A percentile compares a stretch with the other conserved stretches of the same genome.
Conservation (phyloP, 1,140 invertebrate genomes). For the Drosophila sturtevanti region DNA sequence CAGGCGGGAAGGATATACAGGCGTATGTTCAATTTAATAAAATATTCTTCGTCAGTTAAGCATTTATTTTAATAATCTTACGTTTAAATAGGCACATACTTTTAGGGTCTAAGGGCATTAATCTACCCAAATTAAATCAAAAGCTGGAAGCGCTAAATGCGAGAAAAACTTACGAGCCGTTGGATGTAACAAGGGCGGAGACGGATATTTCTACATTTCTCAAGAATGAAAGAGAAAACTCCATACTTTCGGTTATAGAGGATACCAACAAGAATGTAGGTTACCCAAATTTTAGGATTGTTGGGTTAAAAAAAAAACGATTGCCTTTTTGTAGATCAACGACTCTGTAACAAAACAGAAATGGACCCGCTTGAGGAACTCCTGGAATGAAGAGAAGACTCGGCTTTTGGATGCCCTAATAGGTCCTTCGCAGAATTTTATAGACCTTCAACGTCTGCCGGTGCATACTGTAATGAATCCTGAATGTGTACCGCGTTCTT, state of each 20-base stretch:
- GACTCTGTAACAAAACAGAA: constrained; percentile 88
- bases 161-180: constrained; percentile 92
- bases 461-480: constrained; percentile 87
- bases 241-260: constrained; percentile 95
- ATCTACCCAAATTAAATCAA: constrained; percentile 95
- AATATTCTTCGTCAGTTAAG: neutral
- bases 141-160: constrained; percentile 94
- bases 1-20: constrained; percentile 93
- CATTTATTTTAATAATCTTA: neutral
- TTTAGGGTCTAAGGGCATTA: constrained; percentile 95
- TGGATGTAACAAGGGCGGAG: constrained; percentile 95
- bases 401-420: constrained; percentile 94
- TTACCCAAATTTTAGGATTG: constrained; percentile 21
- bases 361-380: constrained; percentile 91
- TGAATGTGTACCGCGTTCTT: constrained; percentile 81
- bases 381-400: constrained; percentile 95
- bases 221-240: constrained; percentile 96
- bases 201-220: constrained; percentile 91
- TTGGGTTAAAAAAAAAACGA: neutral
- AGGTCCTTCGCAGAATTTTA: constrained; percentile 91
- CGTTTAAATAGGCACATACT: constrained; percentile 89
- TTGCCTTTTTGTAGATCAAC: constrained; percentile 85
- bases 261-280: constrained; percentile 92
- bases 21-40: constrained; percentile 87
- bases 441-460: constrained; percentile 88